A percentile compares a stretch with the other conserved stretches of the same genome.
Conservation (phyloP, 2,888 invertebrate genomes). For the Stenotaenia linearis region DNA sequence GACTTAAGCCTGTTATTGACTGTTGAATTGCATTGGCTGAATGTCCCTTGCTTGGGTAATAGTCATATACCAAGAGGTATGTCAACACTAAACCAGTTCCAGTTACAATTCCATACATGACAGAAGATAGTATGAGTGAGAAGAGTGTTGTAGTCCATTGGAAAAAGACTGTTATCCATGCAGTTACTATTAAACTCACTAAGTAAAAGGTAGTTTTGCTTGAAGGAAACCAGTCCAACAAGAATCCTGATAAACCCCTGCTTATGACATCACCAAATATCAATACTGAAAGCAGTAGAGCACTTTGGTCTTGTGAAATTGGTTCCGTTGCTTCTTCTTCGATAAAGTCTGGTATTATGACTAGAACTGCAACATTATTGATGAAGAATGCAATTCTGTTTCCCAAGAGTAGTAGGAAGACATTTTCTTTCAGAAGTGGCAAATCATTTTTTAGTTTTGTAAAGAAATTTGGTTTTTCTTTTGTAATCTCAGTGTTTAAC, state of each 20-base stretch:
- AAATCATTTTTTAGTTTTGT: neutral
- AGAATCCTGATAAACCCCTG: neutral
- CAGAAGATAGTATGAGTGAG: neutral
- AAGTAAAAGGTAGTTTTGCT: neutral
- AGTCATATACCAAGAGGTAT: neutral
- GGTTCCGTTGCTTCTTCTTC: neutral
- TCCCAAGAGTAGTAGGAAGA: neutral
- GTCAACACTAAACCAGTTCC: neutral
- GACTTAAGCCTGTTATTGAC: neutral
- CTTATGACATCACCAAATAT: neutral
- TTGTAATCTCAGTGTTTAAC: too few species aligned
- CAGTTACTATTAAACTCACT: neutral
- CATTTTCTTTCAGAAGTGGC: neutral
- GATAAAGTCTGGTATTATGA: neutral
- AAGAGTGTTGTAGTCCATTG: neutral
- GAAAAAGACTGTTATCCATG: neutral
- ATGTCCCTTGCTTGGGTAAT: neutral
- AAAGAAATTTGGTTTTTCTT: neutral
- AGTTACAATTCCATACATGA: neutral
- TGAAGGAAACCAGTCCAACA: neutral
- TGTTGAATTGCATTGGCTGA: neutral
- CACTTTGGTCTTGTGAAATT: neutral
- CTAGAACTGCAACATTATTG: neutral
- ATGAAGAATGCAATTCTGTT: neutral
- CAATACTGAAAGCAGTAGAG: neutral